Base-by-base conservation (phyloP, 2,113 vertebrate species). In the Salvelinus fontinalis region DNA sequence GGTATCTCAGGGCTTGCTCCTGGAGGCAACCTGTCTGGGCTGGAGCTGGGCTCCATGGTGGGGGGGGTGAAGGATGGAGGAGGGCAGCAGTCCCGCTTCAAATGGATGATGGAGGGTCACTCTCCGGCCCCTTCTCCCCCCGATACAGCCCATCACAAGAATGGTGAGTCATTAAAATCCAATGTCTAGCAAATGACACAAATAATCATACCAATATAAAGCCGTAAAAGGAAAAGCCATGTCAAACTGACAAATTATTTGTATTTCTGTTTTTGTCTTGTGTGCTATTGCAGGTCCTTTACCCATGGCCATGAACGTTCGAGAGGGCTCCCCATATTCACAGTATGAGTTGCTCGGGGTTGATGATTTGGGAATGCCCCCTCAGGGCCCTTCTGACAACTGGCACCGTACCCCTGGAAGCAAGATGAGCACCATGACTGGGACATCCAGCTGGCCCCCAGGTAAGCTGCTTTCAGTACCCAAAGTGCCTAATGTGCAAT, bases 81-180 rank as follows among this genome's bases (percentile, higher is more conserved):
- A 81, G 39, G 39, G 39, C 95, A 91, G 93, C 93, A 99, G 90
- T 98, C 97, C 70, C 97, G 97, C 81, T 98, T 98, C 90, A 99
- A 98, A 84, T 96, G 95, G 92, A 97, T 99, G 96, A 99, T 99
- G 95, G 97, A 99, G 91, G 97, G 96, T 78, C 95, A 97, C 81
- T 92, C 92, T 39, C 95, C 95, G 51, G 94, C 95, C 81, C 95
- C 97, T 76, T 95, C 96, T 81, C 95, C 97, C 57, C 96, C 97
- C 82, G 96, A 98, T 89, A 90, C 95, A 79, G 89, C 85, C 84
- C 94, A 96, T 88, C 95, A 97, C 91, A 99, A 98, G 92, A 99
- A 98, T 77, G 97, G 97, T 98, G 83, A 44, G 94, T 62, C 20
- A 62, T 69, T 59, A 26, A 84, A 27, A 11, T 44, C 64, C 29